Base-by-base conservation (phyloP, 2,113 vertebrate species). In the Rhineura floridana region DNA sequence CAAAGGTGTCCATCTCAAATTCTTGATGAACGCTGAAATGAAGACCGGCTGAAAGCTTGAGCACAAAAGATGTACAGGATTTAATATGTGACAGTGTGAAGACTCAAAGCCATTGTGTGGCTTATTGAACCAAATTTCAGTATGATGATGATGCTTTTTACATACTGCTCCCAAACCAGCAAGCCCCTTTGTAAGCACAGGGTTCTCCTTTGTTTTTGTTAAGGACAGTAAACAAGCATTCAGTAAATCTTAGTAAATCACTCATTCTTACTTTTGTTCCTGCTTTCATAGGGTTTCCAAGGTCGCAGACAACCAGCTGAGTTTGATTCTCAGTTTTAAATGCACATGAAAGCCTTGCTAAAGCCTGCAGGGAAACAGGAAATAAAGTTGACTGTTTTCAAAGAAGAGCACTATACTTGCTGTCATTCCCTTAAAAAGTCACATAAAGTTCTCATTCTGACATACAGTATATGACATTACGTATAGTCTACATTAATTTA, bases 271-370 rank as follows among this genome's bases (percentile, higher is more conserved):
- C 98, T 97, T 98, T 98, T 76, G 98, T 98, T 94, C 98, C 98
- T 86, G 97, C 98, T 92, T 99, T 99, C 99, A 99, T 99, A 63
- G 99, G 99, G 94, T 99, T 99, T 87, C 99, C 99, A 90, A 99
- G 97, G 92, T 99, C 98, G 96, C 99, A 99, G 63, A 99, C 98
- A 12, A 99, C 98, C 95, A 98, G 95, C 83, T 98, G 98, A 85
- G 98, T 99, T 95, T 98, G 97, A 93, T 99, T 99, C 92, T 99
- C 98, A 62, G 96, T 98, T 95, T 99, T 99, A 95, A 98, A 99
- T 0, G 98, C 98, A 93, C 99, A 99, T 1, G 98, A 99, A 42
- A 99, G 95, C 80, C 98, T 97, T 81, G 97, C 96, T 78, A 98
- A 96, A 8, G 95, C 93, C 99, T 99, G 95, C 76, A 89, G 90